phyloP scores from a whole-genome alignment of 35 echinoderm and acorn worm species.

The Ophiothrix spiculata region DNA sequence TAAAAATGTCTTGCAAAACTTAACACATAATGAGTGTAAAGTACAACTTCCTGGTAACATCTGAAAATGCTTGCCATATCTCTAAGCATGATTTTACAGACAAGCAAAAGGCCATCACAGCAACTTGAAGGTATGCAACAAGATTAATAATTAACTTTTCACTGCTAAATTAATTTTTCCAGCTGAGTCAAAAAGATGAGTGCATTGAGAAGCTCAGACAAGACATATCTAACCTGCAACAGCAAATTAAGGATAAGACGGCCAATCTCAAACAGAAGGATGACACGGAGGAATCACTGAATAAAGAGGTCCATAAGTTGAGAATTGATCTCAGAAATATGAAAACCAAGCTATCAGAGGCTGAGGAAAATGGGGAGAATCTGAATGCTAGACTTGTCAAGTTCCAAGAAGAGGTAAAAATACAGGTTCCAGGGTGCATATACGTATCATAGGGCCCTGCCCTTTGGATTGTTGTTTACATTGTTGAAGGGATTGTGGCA shows the following conservation, averaged over 20 bases:
- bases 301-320: conserved; percentile 55
- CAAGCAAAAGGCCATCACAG: too few species aligned
- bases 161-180: too few species aligned
- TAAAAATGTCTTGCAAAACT: too few species aligned
- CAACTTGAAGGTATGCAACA: too few species aligned
- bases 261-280: conserved; percentile 50
- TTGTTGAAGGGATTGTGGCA: too few species aligned
- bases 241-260: conserved; percentile 70
- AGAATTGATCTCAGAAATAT: conserved; percentile 54
- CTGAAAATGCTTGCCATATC: too few species aligned
- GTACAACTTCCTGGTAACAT: too few species aligned
- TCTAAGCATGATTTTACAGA: too few species aligned
- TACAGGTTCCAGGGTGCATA: too few species aligned
- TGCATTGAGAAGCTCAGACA: conserved; percentile 46
- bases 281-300: conserved; percentile 62
- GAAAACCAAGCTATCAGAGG: conserved; percentile 37
- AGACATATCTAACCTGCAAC: conserved; percentile 59
- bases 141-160: not conserved
- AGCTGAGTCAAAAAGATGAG: conserved; percentile 82
- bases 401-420: conserved; percentile 67
- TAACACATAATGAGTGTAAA: too few species aligned
- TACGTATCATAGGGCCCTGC: too few species aligned
- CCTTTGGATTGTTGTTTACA: too few species aligned
- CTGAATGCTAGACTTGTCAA: conserved; percentile 54
- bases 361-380: conserved; percentile 48